Conservation (phyloP, 2,888 invertebrate genomes). For the Calameuta filiformis region DNA sequence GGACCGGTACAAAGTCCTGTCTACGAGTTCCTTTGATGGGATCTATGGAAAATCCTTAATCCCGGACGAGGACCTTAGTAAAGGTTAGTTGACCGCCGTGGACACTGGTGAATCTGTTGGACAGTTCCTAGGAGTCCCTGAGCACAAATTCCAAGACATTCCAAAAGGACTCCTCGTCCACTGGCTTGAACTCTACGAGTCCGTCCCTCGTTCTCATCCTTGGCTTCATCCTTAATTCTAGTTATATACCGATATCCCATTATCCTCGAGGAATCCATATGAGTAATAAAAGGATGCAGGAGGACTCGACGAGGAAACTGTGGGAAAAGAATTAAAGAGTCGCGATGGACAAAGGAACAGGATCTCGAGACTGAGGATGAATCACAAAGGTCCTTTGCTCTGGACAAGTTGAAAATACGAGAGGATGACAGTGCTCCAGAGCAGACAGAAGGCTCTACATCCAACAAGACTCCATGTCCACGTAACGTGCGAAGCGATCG, state of each 20-base stretch:
- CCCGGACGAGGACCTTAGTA: constrained; percentile 32
- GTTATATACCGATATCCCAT: background rate
- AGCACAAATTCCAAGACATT: background rate
- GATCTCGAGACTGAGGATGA: background rate
- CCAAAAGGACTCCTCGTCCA: background rate
- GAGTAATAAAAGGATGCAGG: background rate
- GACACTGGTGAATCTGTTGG: background rate
- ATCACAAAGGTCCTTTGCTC: background rate
- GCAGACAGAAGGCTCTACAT: background rate
- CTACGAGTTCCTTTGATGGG: constrained; percentile 53
- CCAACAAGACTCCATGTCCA: background rate
- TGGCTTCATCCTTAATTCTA: background rate
- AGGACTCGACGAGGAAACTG: background rate
- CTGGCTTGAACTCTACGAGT: background rate
- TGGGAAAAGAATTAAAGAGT: background rate
- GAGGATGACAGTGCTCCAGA: background rate
- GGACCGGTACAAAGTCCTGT: constrained; percentile 46
- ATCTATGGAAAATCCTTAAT: constrained; percentile 22
- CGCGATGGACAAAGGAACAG: background rate
- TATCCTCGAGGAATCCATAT: background rate
- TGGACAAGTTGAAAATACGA: background rate
- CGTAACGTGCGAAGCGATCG: background rate
- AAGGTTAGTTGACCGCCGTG: background rate
- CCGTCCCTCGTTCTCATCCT: background rate
- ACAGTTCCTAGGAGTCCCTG: background rate